Conservation (phyloP, 23 tunicate species). For the Ciona savignyi region DNA sequence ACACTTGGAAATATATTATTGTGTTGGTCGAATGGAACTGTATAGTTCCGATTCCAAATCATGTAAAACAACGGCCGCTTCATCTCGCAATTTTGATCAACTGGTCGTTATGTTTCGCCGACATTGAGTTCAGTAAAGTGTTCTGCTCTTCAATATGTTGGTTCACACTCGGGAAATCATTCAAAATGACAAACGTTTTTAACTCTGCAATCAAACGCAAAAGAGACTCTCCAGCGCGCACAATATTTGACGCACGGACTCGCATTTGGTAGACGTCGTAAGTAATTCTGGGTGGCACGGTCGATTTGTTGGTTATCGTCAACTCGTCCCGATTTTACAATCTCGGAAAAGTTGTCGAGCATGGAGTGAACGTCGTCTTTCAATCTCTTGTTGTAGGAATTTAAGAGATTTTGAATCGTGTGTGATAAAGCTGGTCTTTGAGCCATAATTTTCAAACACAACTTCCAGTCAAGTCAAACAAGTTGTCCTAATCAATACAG, state of each 20-base stretch:
- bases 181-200: conserved; percentile 79
- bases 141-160: conserved; percentile 65
- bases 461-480: too few species aligned
- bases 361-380: conserved; percentile 57
- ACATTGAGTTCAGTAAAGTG: conserved; percentile 1
- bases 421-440: conserved; percentile 15
- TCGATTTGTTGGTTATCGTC: conserved; percentile 55
- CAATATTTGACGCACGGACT: conserved; percentile 86
- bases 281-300: conserved; percentile 38
- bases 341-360: conserved; percentile 54
- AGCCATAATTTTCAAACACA: too few species aligned
- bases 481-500: too few species aligned
- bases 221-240: conserved; percentile 85
- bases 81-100: conserved; percentile 48
- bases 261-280: conserved; percentile 79
- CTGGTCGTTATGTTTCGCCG: conserved; percentile 20
- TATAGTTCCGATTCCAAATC: conserved; percentile 63
- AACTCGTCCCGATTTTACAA: conserved; percentile 64
- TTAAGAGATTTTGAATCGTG: conserved; percentile 34
- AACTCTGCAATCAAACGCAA: conserved; percentile 59
- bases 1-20: too few species aligned
- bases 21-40: conserved; percentile 16
- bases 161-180: conserved; percentile 84
- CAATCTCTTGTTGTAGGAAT: conserved; percentile 54
- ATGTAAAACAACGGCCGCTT: conserved; percentile 40